phyloP scores from a whole-genome alignment of 2,888 invertebrate species.

The Pherbina coryleti region DNA sequence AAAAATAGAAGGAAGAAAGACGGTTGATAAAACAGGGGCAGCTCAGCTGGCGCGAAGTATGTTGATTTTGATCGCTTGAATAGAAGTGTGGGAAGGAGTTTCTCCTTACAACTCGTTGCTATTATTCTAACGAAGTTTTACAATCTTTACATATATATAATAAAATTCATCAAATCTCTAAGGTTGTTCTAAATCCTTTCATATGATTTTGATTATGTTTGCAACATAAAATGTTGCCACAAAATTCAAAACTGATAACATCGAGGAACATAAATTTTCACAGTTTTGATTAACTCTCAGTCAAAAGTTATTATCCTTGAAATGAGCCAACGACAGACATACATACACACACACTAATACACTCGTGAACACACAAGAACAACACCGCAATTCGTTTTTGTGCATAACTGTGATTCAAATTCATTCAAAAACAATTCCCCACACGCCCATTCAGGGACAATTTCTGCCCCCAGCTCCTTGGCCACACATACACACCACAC shows the following conservation, averaged over 20 bases:
- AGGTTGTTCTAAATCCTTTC: not conserved
- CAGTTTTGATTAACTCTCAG: slow-evolving; percentile 18
- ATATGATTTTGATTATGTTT: not conserved
- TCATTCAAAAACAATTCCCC: slow-evolving; percentile 44
- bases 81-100: too few species aligned
- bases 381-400: slow-evolving; percentile 14
- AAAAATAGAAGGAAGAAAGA: not conserved
- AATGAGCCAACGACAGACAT: not conserved
- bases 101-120: too few species aligned
- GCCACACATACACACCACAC: not conserved
- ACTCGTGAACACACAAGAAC: not conserved
- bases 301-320: slow-evolving; percentile 16
- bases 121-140: too few species aligned
- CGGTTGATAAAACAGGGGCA: not conserved
- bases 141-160: too few species aligned
- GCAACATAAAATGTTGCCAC: not conserved
- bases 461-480: not conserved
- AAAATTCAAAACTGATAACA: not conserved
- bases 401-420: slow-evolving; percentile 45
- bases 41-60: not conserved
- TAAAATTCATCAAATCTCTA: too few species aligned
- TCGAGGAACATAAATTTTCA: not conserved
- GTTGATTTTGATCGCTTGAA: too few species aligned
- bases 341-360: not conserved
- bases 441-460: slow-evolving; percentile 33